These are phyloP conservation scores for Orchesella cincta DNA, from an alignment of 1,140 invertebrate species.

Conservation along the genomic window DNA sequence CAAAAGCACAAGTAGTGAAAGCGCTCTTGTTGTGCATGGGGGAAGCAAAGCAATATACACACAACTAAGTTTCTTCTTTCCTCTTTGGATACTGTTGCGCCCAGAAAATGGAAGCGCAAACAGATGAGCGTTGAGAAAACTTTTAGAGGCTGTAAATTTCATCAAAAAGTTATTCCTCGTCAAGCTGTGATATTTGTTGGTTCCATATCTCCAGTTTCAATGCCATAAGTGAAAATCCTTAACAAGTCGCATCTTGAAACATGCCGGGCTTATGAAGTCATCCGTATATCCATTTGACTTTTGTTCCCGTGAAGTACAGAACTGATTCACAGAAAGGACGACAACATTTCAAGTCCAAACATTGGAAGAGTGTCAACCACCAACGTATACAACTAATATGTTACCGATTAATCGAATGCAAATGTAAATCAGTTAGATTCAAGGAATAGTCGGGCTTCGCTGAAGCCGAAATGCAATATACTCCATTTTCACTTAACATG, in stretches of 20 bases:
- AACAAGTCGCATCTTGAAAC: not conserved
- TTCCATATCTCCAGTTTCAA: not conserved
- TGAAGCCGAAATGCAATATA: no score
- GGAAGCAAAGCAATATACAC: not conserved
- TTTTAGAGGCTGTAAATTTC: constrained; percentile 6
- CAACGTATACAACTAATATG: no score
- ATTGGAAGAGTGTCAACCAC: no score
- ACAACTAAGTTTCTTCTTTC: not conserved
- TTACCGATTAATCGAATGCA: no score
- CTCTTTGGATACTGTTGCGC: not conserved
- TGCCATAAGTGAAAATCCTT: not conserved
- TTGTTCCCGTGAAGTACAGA: no score
- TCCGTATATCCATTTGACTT: no score
- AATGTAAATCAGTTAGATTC: no score
- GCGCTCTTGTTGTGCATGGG: not conserved
- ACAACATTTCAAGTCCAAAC: no score
- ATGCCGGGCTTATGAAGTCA: no score
- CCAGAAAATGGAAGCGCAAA: not conserved
- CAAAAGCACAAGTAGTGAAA: not conserved
- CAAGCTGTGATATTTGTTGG: not conserved
- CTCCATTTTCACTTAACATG: no score
- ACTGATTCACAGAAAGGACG: no score
- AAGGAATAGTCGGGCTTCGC: no score
- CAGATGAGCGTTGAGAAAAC: not conserved
- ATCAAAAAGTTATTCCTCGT: constrained; percentile 12